Evolutionary conservation across 2,888 invertebrate genomes (phyloP).

Genomic region (Cryptocephalus moraei): DNA sequence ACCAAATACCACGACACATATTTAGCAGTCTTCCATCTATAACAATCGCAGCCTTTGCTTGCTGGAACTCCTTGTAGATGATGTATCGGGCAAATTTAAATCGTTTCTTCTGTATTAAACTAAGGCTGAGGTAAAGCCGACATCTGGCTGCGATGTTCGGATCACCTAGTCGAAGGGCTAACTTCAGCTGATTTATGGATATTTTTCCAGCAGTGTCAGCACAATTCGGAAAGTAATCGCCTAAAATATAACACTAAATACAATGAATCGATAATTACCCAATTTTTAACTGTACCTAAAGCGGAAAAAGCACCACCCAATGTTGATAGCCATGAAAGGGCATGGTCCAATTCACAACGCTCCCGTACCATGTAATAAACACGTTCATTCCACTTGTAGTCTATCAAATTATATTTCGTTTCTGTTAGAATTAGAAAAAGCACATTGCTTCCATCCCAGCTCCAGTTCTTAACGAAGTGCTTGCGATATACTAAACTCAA

Average conservation of each 20-base stretch:
- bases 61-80: slow-evolving; percentile 45
- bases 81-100: slow-evolving; percentile 54
- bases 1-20: slow-evolving; percentile 85
- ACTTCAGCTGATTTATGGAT: slow-evolving; percentile 69
- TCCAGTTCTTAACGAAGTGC: slow-evolving; percentile 15
- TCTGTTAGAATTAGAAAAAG: slow-evolving; percentile 34
- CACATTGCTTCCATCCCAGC: neutral
- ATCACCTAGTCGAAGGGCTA: slow-evolving; percentile 75
- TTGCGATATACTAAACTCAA: slow-evolving; percentile 21
- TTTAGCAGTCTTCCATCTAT: slow-evolving; percentile 56
- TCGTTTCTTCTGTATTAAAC: slow-evolving; percentile 72
- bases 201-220: slow-evolving; percentile 84
- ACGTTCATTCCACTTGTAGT: slow-evolving; percentile 54
- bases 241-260: slow-evolving; percentile 31
- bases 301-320: slow-evolving; percentile 95
- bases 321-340: slow-evolving; percentile 92
- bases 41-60: slow-evolving; percentile 31
- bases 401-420: slow-evolving; percentile 53
- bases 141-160: slow-evolving; percentile 73
- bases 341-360: slow-evolving; percentile 66
- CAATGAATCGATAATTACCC: neutral
- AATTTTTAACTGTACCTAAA: slow-evolving; percentile 33
- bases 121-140: slow-evolving; percentile 75
- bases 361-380: slow-evolving; percentile 45
- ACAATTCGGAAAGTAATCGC: slow-evolving; percentile 72